A percentile compares a stretch with the other conserved stretches of the same genome.
Evolutionary conservation across 2,797 vertebrate species (phyloP).

Genomic region (Eulemur albifrons): DNA sequence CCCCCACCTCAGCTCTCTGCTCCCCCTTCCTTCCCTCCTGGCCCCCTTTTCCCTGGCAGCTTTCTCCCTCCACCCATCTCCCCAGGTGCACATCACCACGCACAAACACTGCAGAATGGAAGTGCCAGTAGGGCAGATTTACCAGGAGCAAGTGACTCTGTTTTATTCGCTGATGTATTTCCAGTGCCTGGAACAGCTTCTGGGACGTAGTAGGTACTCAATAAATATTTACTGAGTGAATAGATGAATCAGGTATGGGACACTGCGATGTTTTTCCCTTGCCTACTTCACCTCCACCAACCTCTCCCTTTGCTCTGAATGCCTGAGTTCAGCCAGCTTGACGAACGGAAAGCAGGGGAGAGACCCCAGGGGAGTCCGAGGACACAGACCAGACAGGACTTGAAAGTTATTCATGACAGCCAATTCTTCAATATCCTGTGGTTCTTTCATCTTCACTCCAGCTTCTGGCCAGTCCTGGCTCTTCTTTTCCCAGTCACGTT

Average conservation of each 20-base stretch:
- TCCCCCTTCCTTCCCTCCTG: neutral
- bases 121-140: neutral
- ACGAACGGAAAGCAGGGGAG: neutral
- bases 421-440: neutral
- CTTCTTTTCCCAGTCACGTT: neutral
- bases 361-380: neutral
- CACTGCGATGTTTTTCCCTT: neutral
- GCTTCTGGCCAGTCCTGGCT: neutral
- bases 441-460: neutral
- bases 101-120: neutral
- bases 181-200: neutral
- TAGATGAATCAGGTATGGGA: neutral
- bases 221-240: neutral
- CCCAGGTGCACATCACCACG: neutral
- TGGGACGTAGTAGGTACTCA: neutral
- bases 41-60: neutral
- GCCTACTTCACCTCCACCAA: neutral
- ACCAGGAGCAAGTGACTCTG: neutral
- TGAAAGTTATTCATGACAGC: neutral
- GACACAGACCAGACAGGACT: neutral
- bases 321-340: neutral
- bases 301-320: neutral
- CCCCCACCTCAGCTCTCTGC: neutral
- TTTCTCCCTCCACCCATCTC: neutral
- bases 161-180: neutral